phyloP scores from a whole-genome alignment of 2,797 vertebrate species.

The Saxicola maurus region DNA sequence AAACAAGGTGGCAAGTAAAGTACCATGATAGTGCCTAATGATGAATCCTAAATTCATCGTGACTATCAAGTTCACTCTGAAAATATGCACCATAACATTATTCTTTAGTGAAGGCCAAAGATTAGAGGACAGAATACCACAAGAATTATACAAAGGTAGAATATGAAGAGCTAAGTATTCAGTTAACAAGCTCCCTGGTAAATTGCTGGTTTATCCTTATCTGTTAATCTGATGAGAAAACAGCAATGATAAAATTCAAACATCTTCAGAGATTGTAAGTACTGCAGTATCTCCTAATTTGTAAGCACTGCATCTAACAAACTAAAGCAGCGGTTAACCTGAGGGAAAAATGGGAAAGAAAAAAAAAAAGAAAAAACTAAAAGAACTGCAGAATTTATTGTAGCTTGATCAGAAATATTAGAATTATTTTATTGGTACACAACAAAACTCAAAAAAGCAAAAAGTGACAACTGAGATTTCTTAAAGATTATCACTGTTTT shows the following conservation, averaged over 20 bases:
- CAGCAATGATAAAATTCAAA: not conserved
- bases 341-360: not conserved
- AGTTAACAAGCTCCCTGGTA: not conserved
- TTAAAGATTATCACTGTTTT: not conserved
- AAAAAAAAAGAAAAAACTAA: not conserved
- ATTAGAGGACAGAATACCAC: not conserved
- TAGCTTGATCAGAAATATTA: not conserved
- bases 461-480: not conserved
- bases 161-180: not conserved
- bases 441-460: not conserved
- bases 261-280: not conserved
- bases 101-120: not conserved
- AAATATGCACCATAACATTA: not conserved
- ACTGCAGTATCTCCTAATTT: not conserved
- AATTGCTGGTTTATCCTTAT: not conserved
- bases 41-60: not conserved
- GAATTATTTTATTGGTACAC: not conserved
- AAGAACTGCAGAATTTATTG: not conserved
- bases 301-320: not conserved
- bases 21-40: not conserved
- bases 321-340: not conserved
- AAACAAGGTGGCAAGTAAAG: not conserved
- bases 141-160: not conserved
- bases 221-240: not conserved
- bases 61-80: not conserved